phyloP scores from a whole-genome alignment of 2,797 vertebrate species.

The Philypnodon macrostomus region DNA sequence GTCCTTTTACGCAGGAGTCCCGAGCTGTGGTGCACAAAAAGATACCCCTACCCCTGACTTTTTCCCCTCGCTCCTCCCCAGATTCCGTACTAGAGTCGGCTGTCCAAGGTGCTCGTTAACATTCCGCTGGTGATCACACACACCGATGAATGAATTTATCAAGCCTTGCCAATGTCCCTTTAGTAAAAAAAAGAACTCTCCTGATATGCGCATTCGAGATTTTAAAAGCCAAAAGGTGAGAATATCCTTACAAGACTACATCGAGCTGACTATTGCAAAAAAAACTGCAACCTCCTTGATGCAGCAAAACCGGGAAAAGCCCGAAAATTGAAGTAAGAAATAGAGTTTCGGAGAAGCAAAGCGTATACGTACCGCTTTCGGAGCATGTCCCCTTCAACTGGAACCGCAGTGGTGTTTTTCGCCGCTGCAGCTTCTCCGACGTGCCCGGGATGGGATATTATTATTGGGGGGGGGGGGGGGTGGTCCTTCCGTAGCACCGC shows the following conservation, averaged over 20 bases:
- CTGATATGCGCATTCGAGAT: constrained; percentile 13
- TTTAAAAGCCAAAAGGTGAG: constrained; percentile 9
- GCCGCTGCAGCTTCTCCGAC: constrained; percentile 66
- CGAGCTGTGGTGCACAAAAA: constrained; percentile 1
- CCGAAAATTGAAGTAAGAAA: constrained; percentile 33
- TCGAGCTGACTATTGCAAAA: constrained; percentile 64
- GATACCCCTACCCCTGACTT: constrained; percentile 9
- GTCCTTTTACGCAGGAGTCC: constrained; percentile 7
- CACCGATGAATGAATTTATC: constrained; percentile 73
- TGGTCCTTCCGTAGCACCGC: constrained; percentile 40
- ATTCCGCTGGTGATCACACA: constrained; percentile 75
- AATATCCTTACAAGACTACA: constrained; percentile 31
- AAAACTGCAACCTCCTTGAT: constrained; percentile 53
- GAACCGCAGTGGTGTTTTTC: too few species aligned
- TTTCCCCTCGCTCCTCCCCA: constrained; percentile 28
- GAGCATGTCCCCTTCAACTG: too few species aligned
- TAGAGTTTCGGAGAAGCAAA: background rate
- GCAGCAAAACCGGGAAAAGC: constrained; percentile 46
- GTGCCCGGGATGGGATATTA: constrained; percentile 68
- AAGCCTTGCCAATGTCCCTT: constrained; percentile 49
- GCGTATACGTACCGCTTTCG: too few species aligned
- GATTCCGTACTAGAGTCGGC: constrained; percentile 48
- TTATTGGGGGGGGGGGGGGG: constrained; percentile 18
- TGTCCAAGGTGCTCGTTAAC: constrained; percentile 77
- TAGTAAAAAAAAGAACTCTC: constrained; percentile 18